Percentiles rank a stretch among this genome's conserved stretches.
Conservation (phyloP, 53 echinoderm and acorn worm genomes). For the Antedon mediterranea region DNA sequence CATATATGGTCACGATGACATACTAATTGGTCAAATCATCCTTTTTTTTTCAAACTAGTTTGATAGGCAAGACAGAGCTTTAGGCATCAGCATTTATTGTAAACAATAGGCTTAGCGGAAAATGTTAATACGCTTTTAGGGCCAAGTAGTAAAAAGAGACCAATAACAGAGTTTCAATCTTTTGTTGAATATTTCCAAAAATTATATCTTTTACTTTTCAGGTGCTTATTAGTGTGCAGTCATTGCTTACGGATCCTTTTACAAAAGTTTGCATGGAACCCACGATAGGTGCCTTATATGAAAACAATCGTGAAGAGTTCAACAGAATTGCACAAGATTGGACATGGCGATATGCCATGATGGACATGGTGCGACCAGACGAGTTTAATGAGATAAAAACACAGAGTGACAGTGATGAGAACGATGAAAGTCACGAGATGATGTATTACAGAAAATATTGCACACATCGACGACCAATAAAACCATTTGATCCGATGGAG, state of each 20-base stretch:
- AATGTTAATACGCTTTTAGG: no score
- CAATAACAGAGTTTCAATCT: no score
- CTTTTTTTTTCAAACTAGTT: no score
- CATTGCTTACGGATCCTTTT: conserved; percentile 5
- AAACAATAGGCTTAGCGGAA: no score
- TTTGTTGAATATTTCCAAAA: no score
- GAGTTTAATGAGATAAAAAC: conserved; percentile 2
- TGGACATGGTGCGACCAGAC: neutral
- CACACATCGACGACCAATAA: neutral
- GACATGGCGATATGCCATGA: conserved; percentile 10
- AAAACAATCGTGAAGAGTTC: neutral
- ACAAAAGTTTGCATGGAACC: conserved; percentile 8
- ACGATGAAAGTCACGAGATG: neutral
- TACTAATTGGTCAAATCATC: no score
- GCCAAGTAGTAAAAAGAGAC: no score
- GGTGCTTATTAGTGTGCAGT: conserved; percentile 7
- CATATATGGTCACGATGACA: no score
- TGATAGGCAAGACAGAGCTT: no score
- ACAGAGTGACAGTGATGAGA: neutral
- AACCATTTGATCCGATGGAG: neutral
- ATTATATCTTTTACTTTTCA: neutral
- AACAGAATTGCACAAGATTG: neutral
- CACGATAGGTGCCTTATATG: neutral
- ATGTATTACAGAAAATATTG: neutral
- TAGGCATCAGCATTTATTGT: no score